Percentiles rank a stretch among this genome's conserved stretches.
Conservation (phyloP, 2,797 vertebrate genomes). For the Simalia tracyae region DNA sequence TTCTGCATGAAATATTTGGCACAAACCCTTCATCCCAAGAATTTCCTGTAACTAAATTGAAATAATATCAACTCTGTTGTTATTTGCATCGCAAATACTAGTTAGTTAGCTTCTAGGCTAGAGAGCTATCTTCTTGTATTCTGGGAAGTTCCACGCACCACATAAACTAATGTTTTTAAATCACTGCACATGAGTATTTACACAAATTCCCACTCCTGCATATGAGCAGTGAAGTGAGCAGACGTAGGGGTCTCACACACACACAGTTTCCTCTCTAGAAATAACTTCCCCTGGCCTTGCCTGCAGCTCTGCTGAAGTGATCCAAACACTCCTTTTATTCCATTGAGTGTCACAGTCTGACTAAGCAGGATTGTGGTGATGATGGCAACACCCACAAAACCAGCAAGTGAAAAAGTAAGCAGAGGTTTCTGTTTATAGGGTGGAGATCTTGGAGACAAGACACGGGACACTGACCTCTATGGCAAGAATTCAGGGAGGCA, state of each 20-base stretch:
- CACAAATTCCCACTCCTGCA: too few relatives aligned
- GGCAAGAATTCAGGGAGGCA: not conserved
- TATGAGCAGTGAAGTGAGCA: not conserved
- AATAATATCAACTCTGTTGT: not conserved
- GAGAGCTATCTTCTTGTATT: too few relatives aligned
- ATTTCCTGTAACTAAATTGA: not conserved
- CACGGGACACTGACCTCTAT: not conserved
- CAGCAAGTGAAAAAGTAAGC: not conserved
- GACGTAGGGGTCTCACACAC: fast-evolving
- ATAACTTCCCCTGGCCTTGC: too few relatives aligned
- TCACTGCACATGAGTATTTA: not conserved
- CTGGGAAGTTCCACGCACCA: too few relatives aligned
- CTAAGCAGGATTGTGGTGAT: not conserved
- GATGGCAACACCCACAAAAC: not conserved
- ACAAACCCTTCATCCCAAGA: not conserved
- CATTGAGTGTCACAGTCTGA: not conserved
- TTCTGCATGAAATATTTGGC: not conserved
- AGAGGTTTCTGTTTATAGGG: not conserved
- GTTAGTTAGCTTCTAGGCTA: not conserved
- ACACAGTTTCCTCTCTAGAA: not conserved
- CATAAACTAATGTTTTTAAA: not conserved
- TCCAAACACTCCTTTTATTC: too few relatives aligned
- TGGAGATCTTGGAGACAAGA: not conserved
- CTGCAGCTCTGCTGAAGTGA: too few relatives aligned
- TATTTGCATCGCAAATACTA: not conserved